Conservation (phyloP, 2,888 invertebrate species). For the Drepanosiphum platanoidis region DNA sequence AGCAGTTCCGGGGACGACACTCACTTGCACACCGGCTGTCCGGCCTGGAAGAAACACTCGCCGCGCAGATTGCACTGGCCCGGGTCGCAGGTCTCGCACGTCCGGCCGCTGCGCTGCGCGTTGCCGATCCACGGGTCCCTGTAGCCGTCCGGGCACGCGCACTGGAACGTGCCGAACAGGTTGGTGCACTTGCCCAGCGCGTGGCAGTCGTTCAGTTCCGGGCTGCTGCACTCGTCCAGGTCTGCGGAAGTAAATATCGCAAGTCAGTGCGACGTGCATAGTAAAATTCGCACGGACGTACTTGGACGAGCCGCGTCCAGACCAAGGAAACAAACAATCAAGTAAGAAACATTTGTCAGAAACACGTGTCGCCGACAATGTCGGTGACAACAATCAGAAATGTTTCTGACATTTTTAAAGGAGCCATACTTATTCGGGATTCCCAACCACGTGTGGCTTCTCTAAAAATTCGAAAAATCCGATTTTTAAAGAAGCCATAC, state of each 20-base stretch:
- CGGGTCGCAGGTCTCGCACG: slow-evolving; percentile 79
- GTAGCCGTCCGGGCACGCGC: slow-evolving; percentile 79
- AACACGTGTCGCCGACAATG: too few relatives aligned
- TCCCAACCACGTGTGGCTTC: too few relatives aligned
- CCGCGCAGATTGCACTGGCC: slow-evolving; percentile 86
- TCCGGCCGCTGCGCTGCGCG: slow-evolving; percentile 76
- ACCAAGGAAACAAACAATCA: too few relatives aligned
- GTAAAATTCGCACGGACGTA: neutral
- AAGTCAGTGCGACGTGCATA: too few relatives aligned
- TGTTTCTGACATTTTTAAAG: too few relatives aligned
- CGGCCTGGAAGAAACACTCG: slow-evolving; percentile 80
- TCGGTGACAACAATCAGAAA: too few relatives aligned
- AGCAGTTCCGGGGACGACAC: slow-evolving; percentile 65
- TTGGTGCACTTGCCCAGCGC: slow-evolving; percentile 81
- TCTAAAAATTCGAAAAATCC: too few relatives aligned
- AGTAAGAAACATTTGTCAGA: too few relatives aligned
- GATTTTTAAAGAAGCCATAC: too few relatives aligned
- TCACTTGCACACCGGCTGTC: slow-evolving; percentile 81
- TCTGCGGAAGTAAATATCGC: slow-evolving; percentile 70
- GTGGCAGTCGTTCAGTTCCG: slow-evolving; percentile 87
- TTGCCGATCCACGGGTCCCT: slow-evolving; percentile 80
- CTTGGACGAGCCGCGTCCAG: too few relatives aligned
- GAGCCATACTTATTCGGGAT: too few relatives aligned
- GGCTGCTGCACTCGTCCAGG: slow-evolving; percentile 84
- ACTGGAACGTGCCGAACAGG: slow-evolving; percentile 84